These are phyloP conservation scores for Bos indicus DNA, from an alignment of 2,113 vertebrate genomes.

Conservation along the genomic window DNA sequence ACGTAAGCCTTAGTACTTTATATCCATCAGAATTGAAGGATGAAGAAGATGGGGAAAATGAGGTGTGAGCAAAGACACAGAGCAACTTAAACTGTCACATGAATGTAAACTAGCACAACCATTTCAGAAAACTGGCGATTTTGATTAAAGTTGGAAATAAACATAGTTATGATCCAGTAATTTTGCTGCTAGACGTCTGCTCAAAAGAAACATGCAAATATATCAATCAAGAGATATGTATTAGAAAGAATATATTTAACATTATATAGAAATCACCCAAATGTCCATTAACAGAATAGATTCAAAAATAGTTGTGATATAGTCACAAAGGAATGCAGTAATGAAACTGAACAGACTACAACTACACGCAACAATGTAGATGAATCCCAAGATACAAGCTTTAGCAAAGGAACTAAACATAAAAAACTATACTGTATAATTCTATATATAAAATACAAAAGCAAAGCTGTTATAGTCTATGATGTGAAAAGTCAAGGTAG, in stretches of 20 bases:
- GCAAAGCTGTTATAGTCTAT: neutral
- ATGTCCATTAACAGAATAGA: neutral
- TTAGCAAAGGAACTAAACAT: neutral
- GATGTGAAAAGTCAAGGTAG: neutral
- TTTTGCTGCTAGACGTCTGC: neutral
- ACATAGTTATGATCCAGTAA: neutral
- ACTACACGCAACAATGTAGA: neutral
- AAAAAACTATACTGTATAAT: neutral
- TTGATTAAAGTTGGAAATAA: neutral
- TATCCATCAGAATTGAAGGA: neutral
- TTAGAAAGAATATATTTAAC: neutral
- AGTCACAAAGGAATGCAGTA: neutral
- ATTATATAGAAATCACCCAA: neutral
- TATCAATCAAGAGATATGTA: neutral
- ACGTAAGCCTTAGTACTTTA: neutral
- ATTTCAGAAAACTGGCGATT: neutral
- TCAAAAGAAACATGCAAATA: neutral
- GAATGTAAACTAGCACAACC: neutral
- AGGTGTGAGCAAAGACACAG: neutral
- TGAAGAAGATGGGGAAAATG: neutral
- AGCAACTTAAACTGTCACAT: neutral
- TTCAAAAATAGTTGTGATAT: neutral
- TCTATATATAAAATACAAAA: neutral
- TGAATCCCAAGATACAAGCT: neutral
- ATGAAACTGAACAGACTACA: conserved; percentile 19